Evolutionary conservation across 2,113 vertebrate species (phyloP), one percentile per base, ranked within the genome.

Genomic region (Mustela lutreola): DNA sequence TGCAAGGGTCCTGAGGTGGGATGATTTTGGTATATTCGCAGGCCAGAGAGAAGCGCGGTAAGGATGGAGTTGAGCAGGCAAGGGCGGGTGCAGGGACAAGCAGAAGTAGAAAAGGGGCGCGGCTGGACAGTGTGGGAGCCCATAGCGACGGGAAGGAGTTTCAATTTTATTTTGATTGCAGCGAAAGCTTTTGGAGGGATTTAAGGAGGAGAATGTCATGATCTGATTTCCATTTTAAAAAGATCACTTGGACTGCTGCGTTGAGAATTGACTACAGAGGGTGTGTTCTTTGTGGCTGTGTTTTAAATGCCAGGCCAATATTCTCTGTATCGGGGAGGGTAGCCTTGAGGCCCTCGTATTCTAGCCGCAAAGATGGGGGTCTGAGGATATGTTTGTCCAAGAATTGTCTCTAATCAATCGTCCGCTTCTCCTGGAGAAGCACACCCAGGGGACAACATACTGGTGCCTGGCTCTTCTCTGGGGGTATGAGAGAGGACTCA

Each of bases 211-310:
- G 85, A 93, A 76, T 96, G 89, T 39, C n/a, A 53, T 6, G 58
- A 36, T 70, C 79, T 56, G 79, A 70, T 96, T 94, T 96, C 42
- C 95, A 83, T 87, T 96, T 92, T 89, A 24, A 79, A 94, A 95
- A 96, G 95, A 90, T 91, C n/a, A 28, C 73, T 88, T 88, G 91
- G 70, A 60, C 62, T 56, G 80, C 86, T 65, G 39, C 39, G 4
- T 50, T 42, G 87, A 90, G 90, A 75, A 67, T 8, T 62, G 87
- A n/a, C 87, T 81, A 26, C 19, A 62, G 83, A 93, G 67, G 21
- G 48, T 7, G 0, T 62, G 39, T 62, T 95, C 65, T 91, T 31
- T 58, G 53, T 91, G 96, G 63, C 71, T 33, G n/a, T 87, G 56
- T 93, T 89, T 89, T 93, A 91, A 96, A 92, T 80, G 67, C 79